phyloP scores from a whole-genome alignment of 2,113 vertebrate species.

The Tragelaphus buxtoni region DNA sequence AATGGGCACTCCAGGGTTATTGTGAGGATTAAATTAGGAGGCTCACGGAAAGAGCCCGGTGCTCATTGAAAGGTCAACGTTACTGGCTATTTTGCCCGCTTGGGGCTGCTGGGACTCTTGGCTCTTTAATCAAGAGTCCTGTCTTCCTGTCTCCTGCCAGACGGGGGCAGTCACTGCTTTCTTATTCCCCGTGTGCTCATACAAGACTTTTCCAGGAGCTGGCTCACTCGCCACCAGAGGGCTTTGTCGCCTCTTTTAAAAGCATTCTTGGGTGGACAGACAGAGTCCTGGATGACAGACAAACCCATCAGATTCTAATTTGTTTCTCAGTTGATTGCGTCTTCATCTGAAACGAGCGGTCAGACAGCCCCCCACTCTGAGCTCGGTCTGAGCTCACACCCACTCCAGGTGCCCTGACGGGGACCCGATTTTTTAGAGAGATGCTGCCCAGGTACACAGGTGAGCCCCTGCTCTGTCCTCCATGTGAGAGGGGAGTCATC shows the following conservation, averaged over 20 bases:
- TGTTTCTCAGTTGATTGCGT: background rate
- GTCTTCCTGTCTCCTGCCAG: background rate
- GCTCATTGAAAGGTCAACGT: background rate
- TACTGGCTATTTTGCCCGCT: accelerated
- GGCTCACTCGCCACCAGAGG: background rate
- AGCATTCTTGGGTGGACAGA: background rate
- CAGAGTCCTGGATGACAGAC: background rate
- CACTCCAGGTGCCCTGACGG: background rate
- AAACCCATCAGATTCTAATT: background rate
- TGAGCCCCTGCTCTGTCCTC: accelerated
- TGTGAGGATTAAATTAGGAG: background rate
- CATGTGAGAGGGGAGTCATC: background rate
- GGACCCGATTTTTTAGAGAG: background rate
- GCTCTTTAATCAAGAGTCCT: background rate
- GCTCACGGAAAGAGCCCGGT: background rate
- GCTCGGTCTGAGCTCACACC: background rate
- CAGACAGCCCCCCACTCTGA: background rate
- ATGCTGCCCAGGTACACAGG: background rate
- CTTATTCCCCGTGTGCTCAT: background rate
- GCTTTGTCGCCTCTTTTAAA: background rate
- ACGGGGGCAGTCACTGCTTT: constrained; percentile 27
- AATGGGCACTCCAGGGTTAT: background rate
- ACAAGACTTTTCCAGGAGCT: background rate
- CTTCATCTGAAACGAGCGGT: background rate
- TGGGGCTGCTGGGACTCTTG: background rate